Evolutionary conservation across 2,888 invertebrate genomes (phyloP).

Genomic region (Epinotia ramella): DNA sequence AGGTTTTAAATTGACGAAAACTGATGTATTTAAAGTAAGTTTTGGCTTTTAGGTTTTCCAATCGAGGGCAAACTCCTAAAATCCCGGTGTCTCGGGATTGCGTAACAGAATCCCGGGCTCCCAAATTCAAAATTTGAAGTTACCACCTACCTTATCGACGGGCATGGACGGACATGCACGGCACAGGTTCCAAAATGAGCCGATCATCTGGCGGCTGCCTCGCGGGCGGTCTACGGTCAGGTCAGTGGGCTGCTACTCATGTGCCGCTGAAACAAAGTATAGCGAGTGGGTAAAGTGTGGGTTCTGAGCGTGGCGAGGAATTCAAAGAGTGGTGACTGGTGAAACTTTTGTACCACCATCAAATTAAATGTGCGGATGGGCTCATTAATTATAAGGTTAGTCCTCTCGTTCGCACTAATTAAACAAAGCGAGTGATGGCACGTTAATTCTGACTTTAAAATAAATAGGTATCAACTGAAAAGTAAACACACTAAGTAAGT

Average conservation of each 20-base stretch:
- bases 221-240: constrained; percentile 64
- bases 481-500: no score
- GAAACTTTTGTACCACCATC: background rate
- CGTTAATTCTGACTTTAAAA: no score
- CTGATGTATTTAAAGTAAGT: no score
- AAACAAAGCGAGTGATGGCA: no score
- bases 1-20: no score
- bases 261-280: constrained; percentile 64
- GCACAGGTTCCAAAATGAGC: constrained; percentile 98
- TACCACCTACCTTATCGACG: constrained; percentile 94
- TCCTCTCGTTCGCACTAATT: no score
- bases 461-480: no score
- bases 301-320: background rate
- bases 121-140: no score
- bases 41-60: no score
- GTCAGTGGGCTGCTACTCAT: constrained; percentile 68
- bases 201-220: constrained; percentile 93
- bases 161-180: constrained; percentile 98
- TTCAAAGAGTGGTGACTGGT: background rate
- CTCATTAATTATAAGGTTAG: background rate
- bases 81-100: no score
- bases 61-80: no score
- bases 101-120: no score
- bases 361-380: background rate
- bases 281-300: background rate